Evolutionary conservation across 2,797 vertebrate genomes (phyloP).

Genomic region (Coregonus sp.): DNA sequence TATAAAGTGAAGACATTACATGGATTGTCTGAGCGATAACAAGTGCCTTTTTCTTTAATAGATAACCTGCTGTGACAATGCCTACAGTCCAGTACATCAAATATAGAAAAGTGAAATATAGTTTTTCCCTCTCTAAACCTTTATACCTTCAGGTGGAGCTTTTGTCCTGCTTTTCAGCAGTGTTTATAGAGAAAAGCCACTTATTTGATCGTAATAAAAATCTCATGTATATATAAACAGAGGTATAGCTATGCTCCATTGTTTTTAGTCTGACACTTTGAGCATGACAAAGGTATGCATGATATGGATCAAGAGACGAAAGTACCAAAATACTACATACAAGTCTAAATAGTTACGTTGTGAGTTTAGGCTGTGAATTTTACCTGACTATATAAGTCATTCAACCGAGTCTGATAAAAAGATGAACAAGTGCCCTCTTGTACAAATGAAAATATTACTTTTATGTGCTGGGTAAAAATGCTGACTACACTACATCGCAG

Average conservation of each 20-base stretch:
- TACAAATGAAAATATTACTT: neutral
- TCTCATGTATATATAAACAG: constrained; percentile 7
- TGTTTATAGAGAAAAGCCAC: constrained; percentile 18
- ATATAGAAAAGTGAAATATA: neutral
- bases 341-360: no score
- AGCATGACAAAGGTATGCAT: neutral
- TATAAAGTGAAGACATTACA: constrained; percentile 1
- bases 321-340: no score
- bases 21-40: neutral
- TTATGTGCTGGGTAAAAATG: neutral
- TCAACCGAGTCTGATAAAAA: no score
- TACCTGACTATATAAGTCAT: neutral
- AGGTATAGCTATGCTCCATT: no score
- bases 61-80: neutral
- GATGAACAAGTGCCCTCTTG: neutral
- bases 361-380: no score
- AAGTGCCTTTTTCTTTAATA: neutral
- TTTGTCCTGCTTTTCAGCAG: constrained; percentile 21
- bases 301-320: neutral
- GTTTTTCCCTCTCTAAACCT: neutral
- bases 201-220: constrained; percentile 20
- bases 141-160: neutral
- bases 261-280: neutral
- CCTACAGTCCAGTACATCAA: no score
- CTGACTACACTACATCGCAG: neutral